Evolutionary conservation across 2,797 vertebrate genomes (phyloP).

Genomic region (Cuculus canorus): DNA sequence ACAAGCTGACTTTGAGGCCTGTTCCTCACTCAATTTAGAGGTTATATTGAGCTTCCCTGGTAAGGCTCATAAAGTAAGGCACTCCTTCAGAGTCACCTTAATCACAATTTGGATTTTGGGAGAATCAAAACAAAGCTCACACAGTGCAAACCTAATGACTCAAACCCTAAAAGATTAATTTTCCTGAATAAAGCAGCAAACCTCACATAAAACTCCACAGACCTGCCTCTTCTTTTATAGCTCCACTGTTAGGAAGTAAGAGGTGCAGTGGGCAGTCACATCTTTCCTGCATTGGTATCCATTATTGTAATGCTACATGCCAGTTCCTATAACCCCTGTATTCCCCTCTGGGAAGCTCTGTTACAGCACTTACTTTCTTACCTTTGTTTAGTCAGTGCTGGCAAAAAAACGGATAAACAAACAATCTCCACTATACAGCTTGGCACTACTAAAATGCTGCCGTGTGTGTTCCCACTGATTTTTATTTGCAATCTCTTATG

Average conservation of each 20-base stretch:
- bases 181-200: neutral
- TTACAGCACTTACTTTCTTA: conserved; percentile 8
- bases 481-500: conserved; percentile 11
- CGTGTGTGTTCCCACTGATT: neutral
- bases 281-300: neutral
- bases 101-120: neutral
- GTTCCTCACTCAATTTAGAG: neutral
- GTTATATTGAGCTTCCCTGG: neutral
- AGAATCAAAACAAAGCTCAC: neutral
- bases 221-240: neutral
- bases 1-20: neutral
- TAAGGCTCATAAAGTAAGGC: neutral
- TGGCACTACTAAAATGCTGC: neutral
- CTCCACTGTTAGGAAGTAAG: neutral
- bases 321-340: neutral
- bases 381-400: conserved; percentile 35
- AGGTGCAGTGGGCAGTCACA: neutral
- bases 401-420: conserved; percentile 42
- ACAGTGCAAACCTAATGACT: neutral
- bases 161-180: neutral
- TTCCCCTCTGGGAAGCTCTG: conserved; percentile 33
- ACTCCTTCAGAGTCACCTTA: neutral
- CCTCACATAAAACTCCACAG: neutral
- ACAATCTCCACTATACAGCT: conserved; percentile 1
- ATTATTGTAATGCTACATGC: neutral